These are phyloP conservation scores for Alca torda DNA, from an alignment of 2,797 vertebrate species.

Conservation along the genomic window DNA sequence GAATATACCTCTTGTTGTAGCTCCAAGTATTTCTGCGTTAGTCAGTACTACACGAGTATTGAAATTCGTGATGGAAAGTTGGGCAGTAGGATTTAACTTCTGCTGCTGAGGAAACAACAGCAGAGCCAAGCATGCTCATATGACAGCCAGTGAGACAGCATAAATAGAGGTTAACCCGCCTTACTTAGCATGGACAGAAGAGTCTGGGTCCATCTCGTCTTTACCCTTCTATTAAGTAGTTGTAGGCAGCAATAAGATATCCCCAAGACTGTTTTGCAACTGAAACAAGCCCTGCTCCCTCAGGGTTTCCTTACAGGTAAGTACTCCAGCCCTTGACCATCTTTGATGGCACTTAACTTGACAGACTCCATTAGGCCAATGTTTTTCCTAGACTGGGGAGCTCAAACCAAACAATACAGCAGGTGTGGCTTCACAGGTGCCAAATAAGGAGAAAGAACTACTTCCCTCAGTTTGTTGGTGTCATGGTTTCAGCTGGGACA, in stretches of 20 bases:
- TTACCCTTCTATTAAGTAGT: neutral
- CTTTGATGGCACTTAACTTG: neutral
- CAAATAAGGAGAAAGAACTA: neutral
- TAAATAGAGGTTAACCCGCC: neutral
- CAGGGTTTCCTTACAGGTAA: neutral
- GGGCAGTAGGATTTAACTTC: neutral
- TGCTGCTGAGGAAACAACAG: neutral
- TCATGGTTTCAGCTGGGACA: neutral
- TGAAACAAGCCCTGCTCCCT: neutral
- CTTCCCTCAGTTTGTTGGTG: neutral
- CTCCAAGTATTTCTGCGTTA: neutral
- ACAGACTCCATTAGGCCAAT: neutral
- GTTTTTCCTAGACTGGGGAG: too few relatives aligned
- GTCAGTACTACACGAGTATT: neutral
- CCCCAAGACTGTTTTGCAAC: neutral
- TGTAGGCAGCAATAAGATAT: neutral
- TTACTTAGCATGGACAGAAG: neutral
- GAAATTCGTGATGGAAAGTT: neutral
- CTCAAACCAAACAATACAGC: neutral
- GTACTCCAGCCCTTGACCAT: neutral
- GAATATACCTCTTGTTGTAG: neutral
- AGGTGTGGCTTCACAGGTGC: neutral
- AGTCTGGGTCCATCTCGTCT: neutral
- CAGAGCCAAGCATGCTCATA: neutral
- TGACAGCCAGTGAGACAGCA: neutral